Conservation (phyloP, 2,797 vertebrate species). For the Danio jaintianensis region DNA sequence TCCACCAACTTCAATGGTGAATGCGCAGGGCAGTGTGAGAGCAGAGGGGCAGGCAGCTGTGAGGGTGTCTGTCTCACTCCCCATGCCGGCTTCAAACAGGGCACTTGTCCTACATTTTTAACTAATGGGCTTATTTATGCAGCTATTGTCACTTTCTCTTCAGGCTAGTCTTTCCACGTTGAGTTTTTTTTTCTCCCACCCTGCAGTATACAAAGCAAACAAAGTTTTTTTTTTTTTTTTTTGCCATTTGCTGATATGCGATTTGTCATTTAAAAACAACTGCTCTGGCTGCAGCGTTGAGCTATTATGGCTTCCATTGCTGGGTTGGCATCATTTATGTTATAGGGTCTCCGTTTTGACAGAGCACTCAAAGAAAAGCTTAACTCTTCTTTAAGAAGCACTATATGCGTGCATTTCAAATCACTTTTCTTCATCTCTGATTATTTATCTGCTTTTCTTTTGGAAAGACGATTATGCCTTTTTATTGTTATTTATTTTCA, state of each 20-base stretch:
- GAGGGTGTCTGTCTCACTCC: slow-evolving; percentile 58
- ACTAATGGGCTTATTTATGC: slow-evolving; percentile 66
- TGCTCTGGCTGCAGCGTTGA: background rate
- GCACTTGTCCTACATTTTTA: slow-evolving; percentile 67
- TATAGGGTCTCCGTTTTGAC: slow-evolving; percentile 45
- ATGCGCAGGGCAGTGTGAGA: slow-evolving; percentile 70
- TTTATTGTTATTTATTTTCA: slow-evolving; percentile 69
- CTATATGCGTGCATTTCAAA: slow-evolving; percentile 63
- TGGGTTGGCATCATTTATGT: slow-evolving; percentile 30
- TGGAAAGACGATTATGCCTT: slow-evolving; percentile 75
- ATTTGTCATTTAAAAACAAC: slow-evolving; percentile 43
- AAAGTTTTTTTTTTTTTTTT: background rate
- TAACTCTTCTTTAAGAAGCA: slow-evolving; percentile 61
- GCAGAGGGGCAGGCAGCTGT: slow-evolving; percentile 75
- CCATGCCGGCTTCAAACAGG: slow-evolving; percentile 63
- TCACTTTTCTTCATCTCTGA: slow-evolving; percentile 68
- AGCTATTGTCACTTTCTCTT: slow-evolving; percentile 58
- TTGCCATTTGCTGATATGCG: slow-evolving; percentile 35
- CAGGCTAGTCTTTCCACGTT: slow-evolving; percentile 52
- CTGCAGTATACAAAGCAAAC: slow-evolving; percentile 28
- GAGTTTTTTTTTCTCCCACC: slow-evolving; percentile 30
- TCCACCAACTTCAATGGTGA: slow-evolving; percentile 83
- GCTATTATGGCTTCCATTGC: slow-evolving; percentile 5
- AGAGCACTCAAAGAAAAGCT: slow-evolving; percentile 61
- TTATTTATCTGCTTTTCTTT: slow-evolving; percentile 76